Conservation (phyloP, 2,113 vertebrate genomes). For the Brachyhypopomus occidentalis region DNA sequence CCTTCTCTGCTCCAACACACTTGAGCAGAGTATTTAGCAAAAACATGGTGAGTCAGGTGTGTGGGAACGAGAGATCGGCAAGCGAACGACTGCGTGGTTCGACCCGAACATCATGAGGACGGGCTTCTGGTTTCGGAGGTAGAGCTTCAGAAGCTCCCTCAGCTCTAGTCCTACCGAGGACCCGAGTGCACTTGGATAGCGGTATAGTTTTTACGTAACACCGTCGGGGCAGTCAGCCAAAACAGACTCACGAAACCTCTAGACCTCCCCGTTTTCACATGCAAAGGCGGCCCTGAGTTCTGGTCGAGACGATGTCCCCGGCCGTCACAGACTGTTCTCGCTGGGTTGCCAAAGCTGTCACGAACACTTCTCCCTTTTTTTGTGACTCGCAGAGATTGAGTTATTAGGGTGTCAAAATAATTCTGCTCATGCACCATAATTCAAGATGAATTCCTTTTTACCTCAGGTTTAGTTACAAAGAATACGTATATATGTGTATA, state of each 20-base stretch:
- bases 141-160: neutral
- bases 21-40: too few species aligned
- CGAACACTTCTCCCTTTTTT: neutral
- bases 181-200: neutral
- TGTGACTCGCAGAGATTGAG: neutral
- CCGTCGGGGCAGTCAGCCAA: neutral
- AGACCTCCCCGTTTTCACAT: neutral
- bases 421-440: conserved; percentile 31
- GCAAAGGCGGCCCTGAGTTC: neutral
- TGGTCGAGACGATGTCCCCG: neutral
- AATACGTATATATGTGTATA: neutral
- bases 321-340: neutral
- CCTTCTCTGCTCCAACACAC: too few species aligned
- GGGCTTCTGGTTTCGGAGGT: neutral
- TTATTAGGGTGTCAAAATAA: conserved; percentile 33
- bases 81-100: too few species aligned
- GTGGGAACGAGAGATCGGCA: too few species aligned
- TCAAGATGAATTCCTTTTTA: conserved; percentile 27
- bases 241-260: neutral
- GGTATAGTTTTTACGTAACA: neutral
- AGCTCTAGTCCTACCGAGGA: neutral
- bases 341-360: neutral
- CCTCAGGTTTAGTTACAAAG: neutral
- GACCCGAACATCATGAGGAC: too few species aligned
- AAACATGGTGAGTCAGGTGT: too few species aligned